A percentile compares a stretch with the other conserved stretches of the same genome.
These are phyloP conservation scores for Vulpes ferrilata DNA, from an alignment of 2,113 vertebrate species.

Conservation along the genomic window DNA sequence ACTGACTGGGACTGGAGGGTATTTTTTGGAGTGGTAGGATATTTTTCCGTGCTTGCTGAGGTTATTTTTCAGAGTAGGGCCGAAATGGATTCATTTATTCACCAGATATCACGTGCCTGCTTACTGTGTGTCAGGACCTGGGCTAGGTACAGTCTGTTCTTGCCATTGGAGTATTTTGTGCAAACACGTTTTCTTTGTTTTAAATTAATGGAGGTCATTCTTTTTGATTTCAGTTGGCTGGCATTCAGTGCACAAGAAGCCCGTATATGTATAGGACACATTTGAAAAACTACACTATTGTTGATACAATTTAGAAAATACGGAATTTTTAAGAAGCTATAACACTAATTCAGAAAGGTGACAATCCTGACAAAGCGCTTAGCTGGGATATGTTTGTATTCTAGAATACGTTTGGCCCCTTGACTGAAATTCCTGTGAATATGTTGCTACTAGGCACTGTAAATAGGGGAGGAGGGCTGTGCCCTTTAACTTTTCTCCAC, in stretches of 20 bases:
- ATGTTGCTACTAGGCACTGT: neutral
- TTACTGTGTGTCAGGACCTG: neutral
- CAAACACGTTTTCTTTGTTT: conserved; percentile 40
- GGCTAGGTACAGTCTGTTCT: neutral
- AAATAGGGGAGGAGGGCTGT: neutral
- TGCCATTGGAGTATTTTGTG: neutral
- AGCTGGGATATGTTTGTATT: neutral
- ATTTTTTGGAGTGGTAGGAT: neutral
- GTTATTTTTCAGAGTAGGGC: conserved; percentile 13
- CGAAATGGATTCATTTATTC: neutral
- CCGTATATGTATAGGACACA: neutral
- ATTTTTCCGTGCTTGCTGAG: neutral
- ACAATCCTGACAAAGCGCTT: neutral
- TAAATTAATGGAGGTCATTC: neutral
- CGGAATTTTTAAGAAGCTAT: neutral
- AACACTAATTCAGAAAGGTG: neutral
- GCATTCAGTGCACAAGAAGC: neutral
- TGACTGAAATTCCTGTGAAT: neutral
- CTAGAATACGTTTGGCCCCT: neutral
- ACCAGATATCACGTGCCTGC: too few relatives aligned
- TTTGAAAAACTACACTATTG: neutral
- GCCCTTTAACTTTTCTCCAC: neutral
- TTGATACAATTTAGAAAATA: conserved; percentile 37
- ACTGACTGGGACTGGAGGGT: neutral
- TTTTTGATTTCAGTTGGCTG: neutral